Evolutionary conservation across 2,888 invertebrate genomes (phyloP), one percentile per base, ranked within the genome.

Genomic region (Steromphala cineraria): DNA sequence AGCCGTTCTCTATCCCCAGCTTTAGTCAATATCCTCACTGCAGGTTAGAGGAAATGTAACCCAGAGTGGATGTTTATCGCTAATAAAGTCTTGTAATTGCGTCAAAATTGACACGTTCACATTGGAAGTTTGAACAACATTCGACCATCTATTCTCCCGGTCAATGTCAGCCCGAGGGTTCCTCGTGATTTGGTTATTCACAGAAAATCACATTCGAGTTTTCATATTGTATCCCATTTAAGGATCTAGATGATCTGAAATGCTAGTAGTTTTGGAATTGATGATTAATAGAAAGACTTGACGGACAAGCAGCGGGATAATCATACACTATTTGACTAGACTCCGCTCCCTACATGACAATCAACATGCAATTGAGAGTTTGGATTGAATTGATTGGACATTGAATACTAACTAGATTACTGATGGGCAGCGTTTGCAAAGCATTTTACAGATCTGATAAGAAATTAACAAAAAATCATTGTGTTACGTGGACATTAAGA

Each of bases 81-180:
- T 62, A 62, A 62, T 62, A 62, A 62, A 62, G 62, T 62, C 62
- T 62, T 62, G 62, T 62, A 62, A 62, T 62, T 62, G 24, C 62
- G 62, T 62, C 62, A 62, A 62, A 62, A 62, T 62, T 62, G 62
- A 10, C 62, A 62, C 24, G 28, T 28, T 62, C 62, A 24, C 28
- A 62, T 62, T 62, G 62, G 62, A 62, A 24, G 28, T 62, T 62
- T 62, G 10, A 46, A 10, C 46, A 8, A 8, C 10, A 46, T 46
- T 46, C 46, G 46, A 46, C 46, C 46, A 46, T 10, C 46, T 46
- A 5, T n/a, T 13, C 13, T 46, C 46, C 7, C 10, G 46, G 46
- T 46, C 46, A 46, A 46, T 46, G 13, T 13, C 46, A 28, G 28
- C 28, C 24, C 13, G 62, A 24, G 28, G 62, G 62, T 62, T 8